Evolutionary conservation across 2,113 vertebrate species (phyloP), one percentile per base, ranked within the genome.

Genomic region (Seriola dumerili): DNA sequence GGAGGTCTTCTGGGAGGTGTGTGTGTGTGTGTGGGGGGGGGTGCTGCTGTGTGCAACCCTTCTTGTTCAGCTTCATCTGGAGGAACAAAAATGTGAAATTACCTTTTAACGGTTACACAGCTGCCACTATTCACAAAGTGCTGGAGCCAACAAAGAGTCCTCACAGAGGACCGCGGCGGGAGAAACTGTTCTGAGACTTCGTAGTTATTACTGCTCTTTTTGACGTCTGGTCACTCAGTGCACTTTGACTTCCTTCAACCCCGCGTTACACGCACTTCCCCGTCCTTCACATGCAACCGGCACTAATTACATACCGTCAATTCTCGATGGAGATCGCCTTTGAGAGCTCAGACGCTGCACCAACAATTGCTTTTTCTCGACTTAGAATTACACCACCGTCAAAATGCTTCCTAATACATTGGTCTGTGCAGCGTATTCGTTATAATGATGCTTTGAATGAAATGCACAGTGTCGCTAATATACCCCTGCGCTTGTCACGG

Each of bases 371-470:
- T 52, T 70, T 46, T 68, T 42, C 25, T 5, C 65, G 62, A 75
- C 42, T 80, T 66, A 69, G 38, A 80, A 75, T 73, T 78, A 68
- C 13, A 14, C 36, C 40, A 21, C 72, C 70, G 64, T 84, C 75
- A 74, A 72, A 80, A 71, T 63, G 48, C 59, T 76, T n/a, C 66
- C 72, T 62, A 66, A 76, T 55, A 68, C 8, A 75, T 81, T 57
- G 50, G 59, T 52, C 67, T 67, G 38, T 79, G 82, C 70, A 63
- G 72, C 81, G 55, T 40, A 84, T 80, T 91, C 86, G 86, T 88
- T 88, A 85, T 82, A 91, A 89, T 61, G 64, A 75, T 70, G 65
- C 67, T 78, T 44, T 62, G 84, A 77, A 65, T 74, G 69, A 72
- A 29, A 80, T 82, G 80, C 75, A 62, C 70, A 78, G 62, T 81